Evolutionary conservation across 2,797 vertebrate genomes (phyloP), one percentile per base, ranked within the genome.

Genomic region (Enteromius treurensis): DNA sequence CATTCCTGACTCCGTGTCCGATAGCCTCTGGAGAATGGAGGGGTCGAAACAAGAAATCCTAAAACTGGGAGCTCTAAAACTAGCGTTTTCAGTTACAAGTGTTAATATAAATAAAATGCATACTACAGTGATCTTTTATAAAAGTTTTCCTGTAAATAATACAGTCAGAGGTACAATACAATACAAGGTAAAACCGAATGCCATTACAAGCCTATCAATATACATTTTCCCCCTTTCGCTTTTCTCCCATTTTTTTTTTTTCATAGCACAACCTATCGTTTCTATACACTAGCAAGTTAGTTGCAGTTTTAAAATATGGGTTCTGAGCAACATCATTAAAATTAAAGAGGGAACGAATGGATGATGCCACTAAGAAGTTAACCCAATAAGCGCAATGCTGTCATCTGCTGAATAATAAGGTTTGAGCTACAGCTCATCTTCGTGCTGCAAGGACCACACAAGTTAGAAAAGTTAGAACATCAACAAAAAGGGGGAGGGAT

Each of bases 11-110:
- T 85, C 64, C 77, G 15, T 81, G 70, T 87, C 79, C 62, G 3
- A 76, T 76, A 68, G 14, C 55, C 71, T 79, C 85, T 74, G 73
- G 80, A 79, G 80, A 78, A 85, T 77, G 45, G 76, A 77, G 60
- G 40, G 19, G 60, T 77, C 51, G 49, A 82, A 83, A 83, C 65
- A 34, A 93, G 91, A 90, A 89, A 90, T 92, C 90, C 71, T 93
- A 93, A 74, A 91, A 91, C 87, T 90, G 90, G 91, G 88, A 90
- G 90, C 90, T 90, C 92, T 94, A 94, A 93, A 89, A 93, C 94
- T 94, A 95, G 87, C 88, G 90, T 89, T 81, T 86, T 86, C 82
- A 77, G 87, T 89, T 88, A 88, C 76, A 94, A 91, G 91, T 85
- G 92, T 93, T 86, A 82, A 86, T 81, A 89, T 83, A 90, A 90